Conservation (phyloP, 2,888 invertebrate genomes). For the Coremacera marginata region DNA sequence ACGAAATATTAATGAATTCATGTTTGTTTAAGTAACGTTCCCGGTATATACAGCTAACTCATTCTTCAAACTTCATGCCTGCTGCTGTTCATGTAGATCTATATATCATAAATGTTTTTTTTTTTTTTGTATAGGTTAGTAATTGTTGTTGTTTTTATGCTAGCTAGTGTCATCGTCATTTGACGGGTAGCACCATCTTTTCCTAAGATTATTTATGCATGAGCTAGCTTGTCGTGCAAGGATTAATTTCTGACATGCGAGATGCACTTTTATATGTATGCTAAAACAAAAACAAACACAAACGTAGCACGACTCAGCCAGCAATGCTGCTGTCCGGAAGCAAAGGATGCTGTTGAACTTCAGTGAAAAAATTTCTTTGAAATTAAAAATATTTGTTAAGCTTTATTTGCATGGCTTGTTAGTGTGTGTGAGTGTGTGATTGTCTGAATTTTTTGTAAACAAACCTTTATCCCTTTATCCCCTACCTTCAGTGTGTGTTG, state of each 20-base stretch:
- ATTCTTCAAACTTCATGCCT: neutral
- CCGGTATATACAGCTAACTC: neutral
- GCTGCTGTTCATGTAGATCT: neutral
- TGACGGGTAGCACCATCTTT: constrained; percentile 13
- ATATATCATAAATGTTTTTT: neutral
- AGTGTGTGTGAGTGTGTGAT: neutral
- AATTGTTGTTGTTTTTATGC: neutral
- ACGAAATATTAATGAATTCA: constrained; percentile 35
- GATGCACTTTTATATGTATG: constrained; percentile 13
- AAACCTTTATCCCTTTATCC: neutral
- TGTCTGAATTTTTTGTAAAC: neutral
- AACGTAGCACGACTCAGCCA: neutral
- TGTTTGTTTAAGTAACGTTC: constrained; percentile 26
- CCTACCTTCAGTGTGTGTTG: constrained; percentile 5
- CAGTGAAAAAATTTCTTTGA: constrained; percentile 6
- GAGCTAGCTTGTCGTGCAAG: constrained; percentile 32
- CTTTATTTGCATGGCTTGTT: constrained; percentile 7
- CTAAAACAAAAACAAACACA: neutral
- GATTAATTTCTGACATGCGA: constrained; percentile 31
- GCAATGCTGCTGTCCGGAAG: neutral
- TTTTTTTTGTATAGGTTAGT: neutral
- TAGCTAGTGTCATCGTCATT: neutral
- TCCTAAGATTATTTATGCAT: constrained; percentile 13
- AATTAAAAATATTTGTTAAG: constrained; percentile 34
- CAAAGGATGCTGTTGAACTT: neutral